Percentiles rank a stretch among this genome's conserved stretches.
These are phyloP conservation scores for Pangasius sanitwongsei DNA, from an alignment of 2,797 vertebrate species.

Conservation along the genomic window DNA sequence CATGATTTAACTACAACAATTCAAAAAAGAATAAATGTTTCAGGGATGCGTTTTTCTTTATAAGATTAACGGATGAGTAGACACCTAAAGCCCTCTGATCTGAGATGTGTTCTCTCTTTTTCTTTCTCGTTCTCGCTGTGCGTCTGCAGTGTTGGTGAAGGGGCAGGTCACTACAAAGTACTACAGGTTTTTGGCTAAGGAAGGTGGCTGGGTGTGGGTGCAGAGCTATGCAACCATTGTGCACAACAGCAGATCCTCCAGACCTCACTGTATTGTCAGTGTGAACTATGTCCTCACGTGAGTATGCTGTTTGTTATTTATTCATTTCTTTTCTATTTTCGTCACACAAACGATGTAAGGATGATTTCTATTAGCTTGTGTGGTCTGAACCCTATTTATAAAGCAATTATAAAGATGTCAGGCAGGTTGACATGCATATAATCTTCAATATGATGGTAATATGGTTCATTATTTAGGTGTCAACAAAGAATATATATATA, in stretches of 20 bases:
- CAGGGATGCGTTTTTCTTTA: not conserved
- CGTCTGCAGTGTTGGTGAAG: conserved; percentile 88
- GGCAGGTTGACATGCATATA: conserved; percentile 3
- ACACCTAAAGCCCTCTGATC: not conserved
- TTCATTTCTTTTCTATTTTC: not conserved
- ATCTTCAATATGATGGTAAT: not conserved
- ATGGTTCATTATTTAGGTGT: not conserved
- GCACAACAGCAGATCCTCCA: conserved; percentile 95
- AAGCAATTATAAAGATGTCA: conserved; percentile 35
- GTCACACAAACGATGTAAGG: not conserved
- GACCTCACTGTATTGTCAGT: conserved; percentile 97
- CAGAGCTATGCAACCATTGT: conserved; percentile 98
- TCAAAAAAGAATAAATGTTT: not conserved
- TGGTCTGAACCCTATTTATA: not conserved
- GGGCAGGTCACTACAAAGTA: conserved; percentile 98
- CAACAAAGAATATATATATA: not conserved
- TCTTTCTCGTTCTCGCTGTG: not conserved
- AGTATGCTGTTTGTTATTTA: conserved; percentile 67
- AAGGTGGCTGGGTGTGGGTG: conserved; percentile 97
- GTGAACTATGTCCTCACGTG: conserved; percentile 99
- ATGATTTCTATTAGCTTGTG: not conserved
- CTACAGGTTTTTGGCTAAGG: conserved; percentile 94
- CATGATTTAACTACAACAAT: not conserved
- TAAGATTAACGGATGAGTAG: not conserved
- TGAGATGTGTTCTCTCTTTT: not conserved